These are phyloP conservation scores for Cyrtodaria siliqua DNA, from an alignment of 2,888 invertebrate species.

Conservation along the genomic window DNA sequence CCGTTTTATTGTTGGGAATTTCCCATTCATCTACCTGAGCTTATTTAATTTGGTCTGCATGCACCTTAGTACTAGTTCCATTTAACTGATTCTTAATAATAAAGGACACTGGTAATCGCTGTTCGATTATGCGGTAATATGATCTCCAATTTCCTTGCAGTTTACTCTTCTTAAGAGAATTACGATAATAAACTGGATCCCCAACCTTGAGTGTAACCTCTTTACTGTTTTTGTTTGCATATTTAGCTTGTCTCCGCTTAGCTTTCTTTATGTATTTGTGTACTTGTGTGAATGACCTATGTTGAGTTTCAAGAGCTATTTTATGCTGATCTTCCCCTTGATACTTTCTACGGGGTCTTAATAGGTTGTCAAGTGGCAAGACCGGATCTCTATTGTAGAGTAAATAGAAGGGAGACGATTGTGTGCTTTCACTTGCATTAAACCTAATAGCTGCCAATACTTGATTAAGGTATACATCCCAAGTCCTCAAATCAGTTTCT, in stretches of 20 bases:
- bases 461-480: constrained; percentile 52
- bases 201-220: not conserved
- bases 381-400: constrained; percentile 49
- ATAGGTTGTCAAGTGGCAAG: constrained; percentile 43
- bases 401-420: constrained; percentile 35
- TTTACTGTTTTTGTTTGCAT: constrained; percentile 32
- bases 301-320: constrained; percentile 36
- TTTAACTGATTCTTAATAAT: too few relatives aligned
- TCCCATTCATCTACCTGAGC: too few relatives aligned
- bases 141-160: constrained; percentile 32
- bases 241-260: constrained; percentile 28
- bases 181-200: too few relatives aligned
- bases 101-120: too few relatives aligned
- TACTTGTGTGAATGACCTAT: constrained; percentile 35
- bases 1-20: too few relatives aligned
- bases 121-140: constrained; percentile 39
- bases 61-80: too few relatives aligned
- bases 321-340: constrained; percentile 34
- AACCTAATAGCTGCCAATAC: constrained; percentile 51
- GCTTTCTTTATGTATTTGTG: constrained; percentile 27
- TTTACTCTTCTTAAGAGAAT: constrained; percentile 14
- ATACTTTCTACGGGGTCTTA: constrained; percentile 33
- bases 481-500: constrained; percentile 18
- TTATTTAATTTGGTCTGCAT: too few relatives aligned
- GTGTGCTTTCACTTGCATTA: constrained; percentile 27